phyloP scores from a whole-genome alignment of 2,797 vertebrate species.

The Halcyon badia region DNA sequence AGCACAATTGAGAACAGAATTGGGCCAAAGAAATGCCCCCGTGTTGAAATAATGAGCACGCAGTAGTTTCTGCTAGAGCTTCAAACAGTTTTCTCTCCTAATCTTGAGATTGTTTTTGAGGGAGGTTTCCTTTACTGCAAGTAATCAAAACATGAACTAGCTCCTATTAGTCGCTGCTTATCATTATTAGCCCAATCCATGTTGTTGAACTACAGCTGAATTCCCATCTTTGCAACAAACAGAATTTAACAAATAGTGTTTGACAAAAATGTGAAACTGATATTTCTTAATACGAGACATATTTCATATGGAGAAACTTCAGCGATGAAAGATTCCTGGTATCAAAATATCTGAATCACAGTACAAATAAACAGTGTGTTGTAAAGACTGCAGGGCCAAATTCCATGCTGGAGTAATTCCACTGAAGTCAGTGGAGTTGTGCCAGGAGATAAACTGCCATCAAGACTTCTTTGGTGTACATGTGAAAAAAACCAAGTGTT shows the following conservation, averaged over 20 bases:
- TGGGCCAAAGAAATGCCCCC: slow-evolving; percentile 44
- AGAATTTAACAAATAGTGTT: slow-evolving; percentile 70
- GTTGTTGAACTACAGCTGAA: slow-evolving; percentile 64
- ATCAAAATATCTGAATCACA: slow-evolving; percentile 57
- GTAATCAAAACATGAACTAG: slow-evolving; percentile 11
- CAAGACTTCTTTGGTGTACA: neutral
- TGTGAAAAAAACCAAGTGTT: neutral
- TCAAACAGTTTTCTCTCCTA: slow-evolving; percentile 33
- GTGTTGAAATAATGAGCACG: slow-evolving; percentile 28
- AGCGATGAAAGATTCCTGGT: slow-evolving; percentile 46
- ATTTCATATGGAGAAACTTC: slow-evolving; percentile 68
- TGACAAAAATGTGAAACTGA: slow-evolving; percentile 76
- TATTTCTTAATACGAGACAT: slow-evolving; percentile 80
- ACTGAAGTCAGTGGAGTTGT: slow-evolving; percentile 20
- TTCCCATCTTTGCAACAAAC: slow-evolving; percentile 69
- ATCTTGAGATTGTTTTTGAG: slow-evolving; percentile 52
- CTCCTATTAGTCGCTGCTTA: slow-evolving; percentile 50
- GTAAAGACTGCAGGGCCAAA: slow-evolving; percentile 58
- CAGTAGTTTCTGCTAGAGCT: slow-evolving; percentile 45
- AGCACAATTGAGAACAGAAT: slow-evolving; percentile 4
- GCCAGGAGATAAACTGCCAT: slow-evolving; percentile 63
- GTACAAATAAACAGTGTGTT: slow-evolving; percentile 50
- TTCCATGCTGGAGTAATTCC: slow-evolving; percentile 59
- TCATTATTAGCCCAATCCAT: neutral
- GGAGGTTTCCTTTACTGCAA: slow-evolving; percentile 46